A percentile compares a stretch with the other conserved stretches of the same genome.
These are phyloP conservation scores for Merluccius polli DNA, from an alignment of 2,797 vertebrate genomes.

Conservation along the genomic window DNA sequence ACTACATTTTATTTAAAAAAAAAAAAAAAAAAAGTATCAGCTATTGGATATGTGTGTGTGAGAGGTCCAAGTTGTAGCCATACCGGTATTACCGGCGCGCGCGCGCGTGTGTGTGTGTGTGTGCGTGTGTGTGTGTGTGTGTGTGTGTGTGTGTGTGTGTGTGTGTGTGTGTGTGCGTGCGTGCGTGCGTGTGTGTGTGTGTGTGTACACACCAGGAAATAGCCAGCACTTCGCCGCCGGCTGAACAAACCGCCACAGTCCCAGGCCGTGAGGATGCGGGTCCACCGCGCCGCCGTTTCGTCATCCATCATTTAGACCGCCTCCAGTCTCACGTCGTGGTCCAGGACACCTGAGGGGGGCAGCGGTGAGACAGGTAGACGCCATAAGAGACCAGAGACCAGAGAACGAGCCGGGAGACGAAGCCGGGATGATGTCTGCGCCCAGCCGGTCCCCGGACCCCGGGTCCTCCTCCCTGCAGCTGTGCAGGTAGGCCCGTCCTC, in stretches of 20 bases:
- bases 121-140: neutral
- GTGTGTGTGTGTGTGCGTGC: too few relatives aligned
- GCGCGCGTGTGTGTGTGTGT: too few relatives aligned
- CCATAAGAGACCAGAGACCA: neutral
- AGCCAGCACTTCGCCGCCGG: too few relatives aligned
- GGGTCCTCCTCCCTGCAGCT: neutral
- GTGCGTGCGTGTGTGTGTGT: neutral
- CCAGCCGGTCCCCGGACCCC: neutral
- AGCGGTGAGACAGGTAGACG: neutral
- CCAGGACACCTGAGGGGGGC: too few relatives aligned
- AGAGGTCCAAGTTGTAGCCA: neutral
- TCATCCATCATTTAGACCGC: neutral
- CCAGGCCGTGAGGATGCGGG: neutral
- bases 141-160: neutral
- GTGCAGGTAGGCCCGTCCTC: neutral
- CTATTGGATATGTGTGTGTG: neutral
- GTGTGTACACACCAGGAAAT: too few relatives aligned
- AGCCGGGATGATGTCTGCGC: neutral
- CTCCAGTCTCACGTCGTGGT: too few relatives aligned
- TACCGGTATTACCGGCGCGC: neutral
- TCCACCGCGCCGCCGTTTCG: too few relatives aligned
- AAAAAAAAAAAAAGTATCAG: neutral
- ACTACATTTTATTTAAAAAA: too few relatives aligned
- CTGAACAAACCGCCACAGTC: neutral
- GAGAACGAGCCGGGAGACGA: neutral